Evolutionary conservation across 2,113 vertebrate species (phyloP), one percentile per base, ranked within the genome.

Genomic region (Sinosuthora webbiana): DNA sequence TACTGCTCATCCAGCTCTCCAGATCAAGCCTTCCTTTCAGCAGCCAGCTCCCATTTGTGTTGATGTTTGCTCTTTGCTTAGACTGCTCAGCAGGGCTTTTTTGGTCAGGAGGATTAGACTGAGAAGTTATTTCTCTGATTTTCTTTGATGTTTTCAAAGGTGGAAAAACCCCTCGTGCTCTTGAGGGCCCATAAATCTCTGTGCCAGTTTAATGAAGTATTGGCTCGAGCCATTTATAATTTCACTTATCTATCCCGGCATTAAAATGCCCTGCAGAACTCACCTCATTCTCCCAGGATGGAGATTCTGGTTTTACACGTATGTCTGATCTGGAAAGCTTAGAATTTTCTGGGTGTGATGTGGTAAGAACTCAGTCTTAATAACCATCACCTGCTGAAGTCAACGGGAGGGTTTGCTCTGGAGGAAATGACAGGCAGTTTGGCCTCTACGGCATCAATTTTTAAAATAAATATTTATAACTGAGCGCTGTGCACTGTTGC

Each of bases 101-200:
- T 63, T 78, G 87, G 90, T 75, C 79, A 69, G 60, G 71, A 92
- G 68, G 76, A 95, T 92, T 95, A 93, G 68, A 13, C 76, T 68
- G 82, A 73, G 75, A 95, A 94, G 73, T 92, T 94, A 90, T 95
- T 94, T 95, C 68, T 92, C 68, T 90, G 82, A 90, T 95, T 92
- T 96, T 83, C 68, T 94, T 96, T 95, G 75, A 96, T 92, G 85
- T 88, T 77, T 94, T 80, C 90, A 94, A 86, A 83, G 56, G 75
- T 94, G 85, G 78, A 83, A 91, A 97, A 90, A 39, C 28, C 57
- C 37, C 41, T 78, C 4, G 3, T 92, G 76, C 83, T 94, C 85
- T 82, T 92, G 76, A 92, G 80, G 88, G 88, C 44, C 76, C 77
- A 62, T 96, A 95, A 89, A 94, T 93, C 90, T 95, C 93, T 73